A percentile compares a stretch with the other conserved stretches of the same genome.
Evolutionary conservation across 2,888 invertebrate species (phyloP).

Genomic region (Acronicta psi): DNA sequence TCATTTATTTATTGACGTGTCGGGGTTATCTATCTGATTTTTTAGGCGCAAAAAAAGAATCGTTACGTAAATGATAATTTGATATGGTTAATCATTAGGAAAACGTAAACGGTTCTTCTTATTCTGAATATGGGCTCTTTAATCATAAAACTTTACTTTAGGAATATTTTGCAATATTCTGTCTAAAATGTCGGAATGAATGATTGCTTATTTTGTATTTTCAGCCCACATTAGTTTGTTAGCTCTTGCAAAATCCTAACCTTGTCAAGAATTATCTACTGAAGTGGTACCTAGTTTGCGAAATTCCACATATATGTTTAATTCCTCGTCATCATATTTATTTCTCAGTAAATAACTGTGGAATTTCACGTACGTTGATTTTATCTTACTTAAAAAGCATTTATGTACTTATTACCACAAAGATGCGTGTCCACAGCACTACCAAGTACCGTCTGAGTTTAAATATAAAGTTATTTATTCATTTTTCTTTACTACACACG

Average conservation of each 20-base stretch:
- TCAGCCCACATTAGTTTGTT: constrained; percentile 9
- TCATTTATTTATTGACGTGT: constrained; percentile 9
- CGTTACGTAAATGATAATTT: constrained; percentile 5
- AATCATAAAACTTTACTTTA: too few relatives aligned
- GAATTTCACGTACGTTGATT: not conserved
- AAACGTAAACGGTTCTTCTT: too few relatives aligned
- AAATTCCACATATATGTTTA: constrained; percentile 9
- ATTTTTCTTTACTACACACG: too few relatives aligned
- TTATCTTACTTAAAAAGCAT: not conserved
- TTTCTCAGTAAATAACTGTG: constrained; percentile 3
- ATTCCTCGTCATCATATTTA: not conserved
- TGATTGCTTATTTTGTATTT: constrained; percentile 14
- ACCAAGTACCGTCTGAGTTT: not conserved
- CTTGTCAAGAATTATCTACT: constrained; percentile 9
- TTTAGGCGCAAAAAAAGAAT: constrained; percentile 9
- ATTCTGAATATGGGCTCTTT: too few relatives aligned
- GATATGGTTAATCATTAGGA: not conserved
- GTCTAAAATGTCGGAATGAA: not conserved
- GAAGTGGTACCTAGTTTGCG: not conserved
- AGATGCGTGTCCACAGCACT: not conserved
- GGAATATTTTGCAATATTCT: constrained; percentile 2
- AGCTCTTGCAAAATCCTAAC: constrained; percentile 21
- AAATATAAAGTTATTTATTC: not conserved
- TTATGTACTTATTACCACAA: not conserved
- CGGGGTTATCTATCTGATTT: constrained; percentile 50